These are phyloP conservation scores for Piliocolobus tephrosceles DNA, from an alignment of 2,113 vertebrate genomes.

Conservation along the genomic window DNA sequence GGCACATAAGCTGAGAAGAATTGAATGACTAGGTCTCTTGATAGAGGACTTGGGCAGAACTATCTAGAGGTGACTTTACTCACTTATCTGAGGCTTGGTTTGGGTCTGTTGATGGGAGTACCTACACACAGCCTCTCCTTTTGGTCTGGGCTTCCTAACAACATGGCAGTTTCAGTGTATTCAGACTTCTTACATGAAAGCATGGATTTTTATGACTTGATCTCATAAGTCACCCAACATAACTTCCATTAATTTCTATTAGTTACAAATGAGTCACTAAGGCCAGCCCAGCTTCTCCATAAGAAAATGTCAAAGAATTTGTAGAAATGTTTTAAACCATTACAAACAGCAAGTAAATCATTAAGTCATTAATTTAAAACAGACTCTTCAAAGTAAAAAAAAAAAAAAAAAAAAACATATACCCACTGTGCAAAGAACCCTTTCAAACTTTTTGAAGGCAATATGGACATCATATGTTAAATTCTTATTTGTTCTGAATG, in stretches of 20 bases:
- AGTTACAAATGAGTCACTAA: neutral
- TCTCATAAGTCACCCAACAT: neutral
- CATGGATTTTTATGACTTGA: neutral
- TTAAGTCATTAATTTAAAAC: neutral
- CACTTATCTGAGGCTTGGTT: neutral
- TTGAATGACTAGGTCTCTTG: neutral
- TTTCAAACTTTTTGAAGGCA: neutral
- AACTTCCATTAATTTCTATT: neutral
- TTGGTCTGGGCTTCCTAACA: neutral
- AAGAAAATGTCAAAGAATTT: neutral
- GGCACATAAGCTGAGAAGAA: neutral
- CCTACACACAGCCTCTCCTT: neutral
- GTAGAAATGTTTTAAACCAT: neutral
- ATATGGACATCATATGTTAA: neutral
- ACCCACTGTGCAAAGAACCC: neutral
- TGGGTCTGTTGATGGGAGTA: neutral
- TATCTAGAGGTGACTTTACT: neutral
- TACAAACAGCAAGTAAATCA: neutral
- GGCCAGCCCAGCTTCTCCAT: neutral
- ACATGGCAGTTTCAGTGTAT: fast-evolving
- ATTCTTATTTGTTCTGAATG: neutral
- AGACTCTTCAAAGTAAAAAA: neutral
- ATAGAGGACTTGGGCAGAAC: neutral
- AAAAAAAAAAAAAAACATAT: no score
- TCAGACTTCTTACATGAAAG: neutral